Conservation (phyloP, 2,113 vertebrate species). For the Proterorhinus semilunaris region DNA sequence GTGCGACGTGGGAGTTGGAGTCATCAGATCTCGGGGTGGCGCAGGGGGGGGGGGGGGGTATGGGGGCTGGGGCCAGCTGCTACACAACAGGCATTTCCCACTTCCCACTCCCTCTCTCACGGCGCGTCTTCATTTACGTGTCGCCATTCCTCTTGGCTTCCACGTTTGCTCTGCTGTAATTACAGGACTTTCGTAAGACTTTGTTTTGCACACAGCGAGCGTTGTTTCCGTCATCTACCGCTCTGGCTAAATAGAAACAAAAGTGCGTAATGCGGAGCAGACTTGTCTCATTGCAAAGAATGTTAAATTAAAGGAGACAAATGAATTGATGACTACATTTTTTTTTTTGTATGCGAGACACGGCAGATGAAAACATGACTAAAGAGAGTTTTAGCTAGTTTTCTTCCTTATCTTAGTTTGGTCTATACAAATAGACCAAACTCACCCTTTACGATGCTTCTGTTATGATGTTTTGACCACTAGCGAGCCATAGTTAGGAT, state of each 20-base stretch:
- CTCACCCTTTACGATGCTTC: too few species aligned
- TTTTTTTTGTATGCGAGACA: too few species aligned
- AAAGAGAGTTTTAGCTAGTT: too few species aligned
- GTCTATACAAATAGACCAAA: too few species aligned
- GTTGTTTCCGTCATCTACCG: slow-evolving; percentile 5
- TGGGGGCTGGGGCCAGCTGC: slow-evolving; percentile 55
- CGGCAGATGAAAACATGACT: too few species aligned
- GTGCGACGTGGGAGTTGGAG: slow-evolving; percentile 72
- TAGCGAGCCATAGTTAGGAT: too few species aligned
- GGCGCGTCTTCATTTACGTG: slow-evolving; percentile 24
- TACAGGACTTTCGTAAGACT: slow-evolving; percentile 1
- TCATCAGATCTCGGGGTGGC: slow-evolving; percentile 62
- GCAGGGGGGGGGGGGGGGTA: slow-evolving; percentile 18
- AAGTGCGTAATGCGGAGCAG: slow-evolving; percentile 1
- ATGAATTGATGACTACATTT: too few species aligned
- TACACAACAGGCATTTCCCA: slow-evolving; percentile 40
- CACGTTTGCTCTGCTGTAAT: neutral
- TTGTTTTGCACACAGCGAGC: slow-evolving; percentile 4
- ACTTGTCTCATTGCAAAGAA: slow-evolving; percentile 3
- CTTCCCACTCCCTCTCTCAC: slow-evolving; percentile 3
- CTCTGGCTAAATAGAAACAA: neutral
- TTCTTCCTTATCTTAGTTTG: too few species aligned
- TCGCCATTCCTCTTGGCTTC: slow-evolving; percentile 23
- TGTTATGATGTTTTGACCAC: too few species aligned
- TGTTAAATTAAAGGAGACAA: slow-evolving; percentile 16